Base-by-base conservation (phyloP, 2,888 invertebrate species). In the Nomada ferruginata region DNA sequence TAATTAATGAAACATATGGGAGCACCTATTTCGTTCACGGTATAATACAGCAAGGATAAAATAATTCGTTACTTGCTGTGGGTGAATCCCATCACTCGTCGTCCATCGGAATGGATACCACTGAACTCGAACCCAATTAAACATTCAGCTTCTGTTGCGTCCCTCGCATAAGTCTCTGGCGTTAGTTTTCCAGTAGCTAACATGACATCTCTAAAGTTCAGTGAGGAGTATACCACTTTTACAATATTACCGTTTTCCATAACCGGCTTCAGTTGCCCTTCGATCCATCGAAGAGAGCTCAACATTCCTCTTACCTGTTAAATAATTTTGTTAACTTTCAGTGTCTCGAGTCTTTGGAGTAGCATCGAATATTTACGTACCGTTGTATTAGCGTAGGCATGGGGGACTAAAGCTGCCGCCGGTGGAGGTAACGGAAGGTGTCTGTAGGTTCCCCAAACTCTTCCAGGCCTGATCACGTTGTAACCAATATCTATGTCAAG, bases 141-240 rank as follows among this genome's bases (percentile, higher is more conserved):
- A 87, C 95, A 95, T 84, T 96, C 96, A 0, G 97, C 20, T 20
- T 20, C 20, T 20, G 20, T 0, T 20, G 20, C 96, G 26, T 26
- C 26, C 26, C 0, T 26, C 26, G 26, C 26, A 26, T 2, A 2
- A 26, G 2, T 2, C 92, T 99, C 98, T 0, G 96, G 96, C 10
- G 97, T 96, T 7, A 99, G 95, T 91, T 98, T 98, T 1, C 98
- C 99, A 0, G 97, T 97, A 0, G 98, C 98, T 0, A 98, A 95
- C 99, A 99, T 99, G 0, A 99, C 95, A 93, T 99, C 99, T 90
- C 98, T 96, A 96, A 99, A 99, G 94, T 99, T 99, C 18, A 99
- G 93, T 0, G 98, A 96, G 0, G 97, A 94, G 91, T 97, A 98
- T 89, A 96, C 95, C 0, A 97, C 95, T 92, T 95, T 91, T 0